Percentiles rank a stretch among this genome's conserved stretches.
These are phyloP conservation scores for Microhierax caerulescens DNA, from an alignment of 2,797 vertebrate species.

Conservation along the genomic window DNA sequence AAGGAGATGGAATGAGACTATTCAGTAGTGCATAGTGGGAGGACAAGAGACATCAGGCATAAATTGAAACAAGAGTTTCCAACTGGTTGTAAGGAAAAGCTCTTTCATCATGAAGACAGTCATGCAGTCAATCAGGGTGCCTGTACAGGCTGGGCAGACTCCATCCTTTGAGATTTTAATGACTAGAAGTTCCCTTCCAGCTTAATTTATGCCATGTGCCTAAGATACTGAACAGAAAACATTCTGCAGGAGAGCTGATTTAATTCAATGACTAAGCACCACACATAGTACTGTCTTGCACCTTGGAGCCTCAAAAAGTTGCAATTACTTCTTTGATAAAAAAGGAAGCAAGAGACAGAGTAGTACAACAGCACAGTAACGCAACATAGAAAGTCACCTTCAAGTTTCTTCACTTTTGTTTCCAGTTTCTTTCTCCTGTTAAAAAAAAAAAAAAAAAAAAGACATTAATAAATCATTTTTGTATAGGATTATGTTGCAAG, in stretches of 20 bases:
- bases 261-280: not conserved
- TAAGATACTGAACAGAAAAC: not conserved
- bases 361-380: not conserved
- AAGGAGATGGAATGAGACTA: not conserved
- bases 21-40: not conserved
- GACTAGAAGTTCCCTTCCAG: not conserved
- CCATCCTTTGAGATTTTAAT: not conserved
- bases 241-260: not conserved
- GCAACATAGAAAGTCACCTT: constrained; percentile 78
- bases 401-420: constrained; percentile 82
- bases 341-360: not conserved
- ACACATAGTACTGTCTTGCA: not conserved
- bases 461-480: not conserved
- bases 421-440: constrained; percentile 86
- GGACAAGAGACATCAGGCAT: not conserved
- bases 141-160: not conserved
- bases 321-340: not conserved
- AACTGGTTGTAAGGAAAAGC: not conserved
- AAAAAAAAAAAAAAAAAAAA: not conserved
- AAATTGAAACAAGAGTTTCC: not conserved
- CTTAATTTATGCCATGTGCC: not conserved
- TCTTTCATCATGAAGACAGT: not conserved
- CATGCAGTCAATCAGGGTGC: not conserved
- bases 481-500: not conserved
- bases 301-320: not conserved